A percentile compares a stretch with the other conserved stretches of the same genome.
These are phyloP conservation scores for Plebejus anna DNA, from an alignment of 2,888 invertebrate species.

Conservation along the genomic window DNA sequence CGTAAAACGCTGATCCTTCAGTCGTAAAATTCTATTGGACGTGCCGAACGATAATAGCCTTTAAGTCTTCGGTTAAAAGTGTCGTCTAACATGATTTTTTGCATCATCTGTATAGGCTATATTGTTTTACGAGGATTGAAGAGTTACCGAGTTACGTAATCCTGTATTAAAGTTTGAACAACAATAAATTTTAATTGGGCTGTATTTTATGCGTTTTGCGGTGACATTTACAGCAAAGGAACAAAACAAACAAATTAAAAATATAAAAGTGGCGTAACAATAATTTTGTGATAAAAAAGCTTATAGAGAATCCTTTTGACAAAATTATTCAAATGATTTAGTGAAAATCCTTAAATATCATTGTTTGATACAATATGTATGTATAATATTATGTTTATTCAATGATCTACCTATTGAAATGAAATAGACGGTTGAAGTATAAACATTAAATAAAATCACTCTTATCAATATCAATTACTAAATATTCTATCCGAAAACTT, in stretches of 20 bases:
- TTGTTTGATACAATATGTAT: too few relatives aligned
- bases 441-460: not conserved
- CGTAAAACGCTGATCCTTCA: conserved; percentile 70
- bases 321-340: too few relatives aligned
- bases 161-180: conserved; percentile 68
- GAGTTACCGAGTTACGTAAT: conserved; percentile 73
- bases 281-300: not conserved
- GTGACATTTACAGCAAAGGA: conserved; percentile 72
- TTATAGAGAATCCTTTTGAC: not conserved
- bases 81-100: conserved; percentile 52
- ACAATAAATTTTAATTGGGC: conserved; percentile 73
- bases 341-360: too few relatives aligned
- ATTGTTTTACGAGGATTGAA: conserved; percentile 67
- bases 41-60: conserved; percentile 57
- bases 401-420: not conserved
- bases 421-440: not conserved
- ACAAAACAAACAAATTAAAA: conserved; percentile 55
- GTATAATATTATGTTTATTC: too few relatives aligned
- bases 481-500: conserved; percentile 29
- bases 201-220: conserved; percentile 71
- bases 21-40: conserved; percentile 63
- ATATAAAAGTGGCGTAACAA: not conserved
- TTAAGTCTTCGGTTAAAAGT: conserved; percentile 55
- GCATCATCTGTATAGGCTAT: conserved; percentile 55
- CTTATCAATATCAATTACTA: conserved; percentile 25